Evolutionary conservation across 2,797 vertebrate genomes (phyloP).

Genomic region (Macrochelys suwanniensis): DNA sequence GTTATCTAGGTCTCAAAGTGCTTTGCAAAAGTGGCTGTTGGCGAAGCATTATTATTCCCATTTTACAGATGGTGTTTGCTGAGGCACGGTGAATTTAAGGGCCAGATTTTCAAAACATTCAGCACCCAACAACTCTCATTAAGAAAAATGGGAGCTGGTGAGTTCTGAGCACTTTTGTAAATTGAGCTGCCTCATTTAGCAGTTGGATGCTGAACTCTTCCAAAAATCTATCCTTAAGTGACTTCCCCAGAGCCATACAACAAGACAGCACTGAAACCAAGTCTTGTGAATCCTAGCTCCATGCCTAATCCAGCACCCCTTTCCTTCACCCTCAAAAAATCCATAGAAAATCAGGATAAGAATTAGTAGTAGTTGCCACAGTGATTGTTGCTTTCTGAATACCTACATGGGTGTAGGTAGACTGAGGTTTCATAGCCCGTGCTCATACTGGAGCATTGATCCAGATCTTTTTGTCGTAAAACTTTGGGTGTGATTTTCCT

Average conservation of each 20-base stretch:
- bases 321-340: not conserved
- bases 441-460: not conserved
- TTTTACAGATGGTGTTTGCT: not conserved
- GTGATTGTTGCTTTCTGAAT: not conserved
- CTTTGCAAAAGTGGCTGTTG: not conserved
- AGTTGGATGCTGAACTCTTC: not conserved
- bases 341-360: not conserved
- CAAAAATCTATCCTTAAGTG: not conserved
- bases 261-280: not conserved
- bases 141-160: not conserved
- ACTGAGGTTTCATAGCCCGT: not conserved
- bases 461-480: not conserved
- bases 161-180: not conserved
- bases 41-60: not conserved
- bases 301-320: no score
- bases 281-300: not conserved
- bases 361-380: not conserved
- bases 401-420: not conserved
- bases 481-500: not conserved
- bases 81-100: fast-evolving
- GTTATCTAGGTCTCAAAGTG: fast-evolving
- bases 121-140: fast-evolving
- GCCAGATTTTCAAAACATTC: fast-evolving
- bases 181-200: not conserved
- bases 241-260: not conserved